phyloP scores from a whole-genome alignment of 1,140 invertebrate genomes.

The Drosophila quadrilineata region DNA sequence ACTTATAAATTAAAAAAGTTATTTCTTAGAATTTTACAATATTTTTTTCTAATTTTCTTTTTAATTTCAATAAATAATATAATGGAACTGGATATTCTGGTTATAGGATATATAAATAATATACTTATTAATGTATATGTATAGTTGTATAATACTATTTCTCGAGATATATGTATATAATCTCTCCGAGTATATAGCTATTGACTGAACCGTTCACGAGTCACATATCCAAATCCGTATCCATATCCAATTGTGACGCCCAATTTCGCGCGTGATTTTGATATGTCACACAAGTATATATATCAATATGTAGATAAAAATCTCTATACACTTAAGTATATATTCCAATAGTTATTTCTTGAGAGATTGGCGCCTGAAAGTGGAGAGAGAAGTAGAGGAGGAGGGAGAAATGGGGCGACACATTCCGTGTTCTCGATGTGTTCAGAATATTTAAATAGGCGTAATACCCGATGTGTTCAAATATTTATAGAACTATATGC shows the following conservation, averaged over 20 bases:
- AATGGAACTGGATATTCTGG: too few relatives aligned
- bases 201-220: conserved; percentile 1
- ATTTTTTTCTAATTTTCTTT: too few relatives aligned
- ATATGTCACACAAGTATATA: conserved; percentile 6
- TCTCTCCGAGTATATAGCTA: background rate
- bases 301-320: too few relatives aligned
- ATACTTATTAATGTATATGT: too few relatives aligned
- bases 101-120: too few relatives aligned
- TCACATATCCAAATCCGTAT: conserved; percentile 1
- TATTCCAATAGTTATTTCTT: background rate
- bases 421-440: conserved; percentile 19
- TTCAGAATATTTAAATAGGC: conserved; percentile 44
- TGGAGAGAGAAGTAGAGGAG: background rate
- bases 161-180: background rate
- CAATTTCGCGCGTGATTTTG: conserved; percentile 31
- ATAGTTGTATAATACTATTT: background rate
- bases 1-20: too few relatives aligned
- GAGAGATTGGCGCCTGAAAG: background rate
- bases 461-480: background rate
- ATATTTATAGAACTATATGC: background rate
- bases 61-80: too few relatives aligned
- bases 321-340: too few relatives aligned
- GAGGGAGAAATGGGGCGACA: background rate
- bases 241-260: conserved; percentile 32
- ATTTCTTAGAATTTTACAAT: too few relatives aligned